Evolutionary conservation across 2,113 vertebrate species (phyloP).

Genomic region (Bungarus multicinctus): DNA sequence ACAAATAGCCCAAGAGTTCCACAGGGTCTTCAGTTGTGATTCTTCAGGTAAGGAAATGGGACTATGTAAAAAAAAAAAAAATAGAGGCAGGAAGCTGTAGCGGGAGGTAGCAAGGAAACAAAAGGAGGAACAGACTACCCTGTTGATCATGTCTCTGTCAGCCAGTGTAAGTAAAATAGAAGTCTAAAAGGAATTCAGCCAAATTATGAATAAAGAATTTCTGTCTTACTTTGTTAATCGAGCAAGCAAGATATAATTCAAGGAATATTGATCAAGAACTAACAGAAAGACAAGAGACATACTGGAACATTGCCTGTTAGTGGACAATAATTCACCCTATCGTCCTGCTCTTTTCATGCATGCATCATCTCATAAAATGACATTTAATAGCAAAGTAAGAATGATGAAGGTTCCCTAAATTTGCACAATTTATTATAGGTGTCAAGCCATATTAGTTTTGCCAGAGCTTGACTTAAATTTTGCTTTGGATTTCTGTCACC

Average conservation of each 20-base stretch:
- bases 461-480: slow-evolving; percentile 56
- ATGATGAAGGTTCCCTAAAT: slow-evolving; percentile 53
- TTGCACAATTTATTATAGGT: slow-evolving; percentile 59
- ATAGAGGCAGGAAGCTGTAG: neutral
- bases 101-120: neutral
- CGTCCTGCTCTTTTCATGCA: slow-evolving; percentile 42
- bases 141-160: neutral
- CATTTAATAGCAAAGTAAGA: slow-evolving; percentile 65
- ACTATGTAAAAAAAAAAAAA: neutral
- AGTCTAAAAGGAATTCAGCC: neutral
- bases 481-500: slow-evolving; percentile 41
- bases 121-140: neutral
- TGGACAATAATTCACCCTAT: slow-evolving; percentile 23
- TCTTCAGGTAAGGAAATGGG: neutral
- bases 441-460: slow-evolving; percentile 62
- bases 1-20: neutral
- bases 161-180: neutral
- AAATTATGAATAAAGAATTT: slow-evolving; percentile 5
- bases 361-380: slow-evolving; percentile 57
- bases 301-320: slow-evolving; percentile 39
- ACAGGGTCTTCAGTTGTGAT: neutral
- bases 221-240: slow-evolving; percentile 5
- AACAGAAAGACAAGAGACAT: slow-evolving; percentile 19
- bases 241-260: slow-evolving; percentile 30
- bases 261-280: slow-evolving; percentile 42